phyloP scores from a whole-genome alignment of 2,888 invertebrate genomes.

The Parapristionchus giblindavisi region DNA sequence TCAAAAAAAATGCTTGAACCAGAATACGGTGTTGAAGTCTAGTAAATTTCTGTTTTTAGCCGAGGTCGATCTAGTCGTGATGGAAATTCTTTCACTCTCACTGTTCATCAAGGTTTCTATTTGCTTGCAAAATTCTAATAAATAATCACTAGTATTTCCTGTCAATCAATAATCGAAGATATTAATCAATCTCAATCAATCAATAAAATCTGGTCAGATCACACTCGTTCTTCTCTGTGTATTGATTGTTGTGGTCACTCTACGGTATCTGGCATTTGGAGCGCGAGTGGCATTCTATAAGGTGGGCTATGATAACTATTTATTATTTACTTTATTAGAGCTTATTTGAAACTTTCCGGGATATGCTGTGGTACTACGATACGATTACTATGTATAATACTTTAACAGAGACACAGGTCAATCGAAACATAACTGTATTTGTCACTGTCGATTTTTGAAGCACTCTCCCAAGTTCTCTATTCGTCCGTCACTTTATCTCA shows the following conservation, averaged over 20 bases:
- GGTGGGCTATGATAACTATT: slow-evolving; percentile 23
- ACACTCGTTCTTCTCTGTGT: slow-evolving; percentile 34
- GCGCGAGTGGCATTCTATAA: slow-evolving; percentile 50
- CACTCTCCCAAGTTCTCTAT: too few species aligned
- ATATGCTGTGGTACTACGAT: too few species aligned
- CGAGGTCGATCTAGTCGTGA: slow-evolving; percentile 54
- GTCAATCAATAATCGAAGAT: neutral
- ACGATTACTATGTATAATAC: too few species aligned
- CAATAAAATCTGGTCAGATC: neutral
- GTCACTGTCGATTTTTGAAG: too few species aligned
- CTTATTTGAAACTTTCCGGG: too few species aligned
- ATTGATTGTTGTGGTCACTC: slow-evolving; percentile 24
- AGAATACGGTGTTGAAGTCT: neutral
- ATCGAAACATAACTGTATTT: too few species aligned
- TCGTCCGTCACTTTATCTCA: too few species aligned
- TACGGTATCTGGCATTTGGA: slow-evolving; percentile 45
- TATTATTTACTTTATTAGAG: neutral
- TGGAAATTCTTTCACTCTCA: slow-evolving; percentile 53
- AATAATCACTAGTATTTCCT: too few species aligned
- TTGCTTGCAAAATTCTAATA: neutral
- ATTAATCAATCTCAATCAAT: neutral
- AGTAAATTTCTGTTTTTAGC: slow-evolving; percentile 40
- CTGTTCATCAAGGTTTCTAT: slow-evolving; percentile 51
- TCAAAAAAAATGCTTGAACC: too few species aligned
- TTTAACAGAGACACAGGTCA: too few species aligned